Percentiles rank a stretch among this genome's conserved stretches.
Conservation (phyloP, 2,888 invertebrate species). For the Oxyteleia sp. region DNA sequence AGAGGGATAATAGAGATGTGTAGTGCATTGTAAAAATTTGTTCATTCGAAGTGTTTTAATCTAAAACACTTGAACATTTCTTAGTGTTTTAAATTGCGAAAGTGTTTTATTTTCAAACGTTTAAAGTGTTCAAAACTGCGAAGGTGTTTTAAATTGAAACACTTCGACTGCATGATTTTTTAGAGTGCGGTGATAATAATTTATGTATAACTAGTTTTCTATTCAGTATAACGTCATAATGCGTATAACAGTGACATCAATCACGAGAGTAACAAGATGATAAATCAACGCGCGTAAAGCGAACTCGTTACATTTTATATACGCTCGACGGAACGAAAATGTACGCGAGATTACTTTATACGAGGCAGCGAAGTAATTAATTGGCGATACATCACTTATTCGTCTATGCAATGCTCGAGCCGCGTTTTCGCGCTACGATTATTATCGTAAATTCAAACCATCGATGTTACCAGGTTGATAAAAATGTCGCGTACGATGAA, state of each 20-base stretch:
- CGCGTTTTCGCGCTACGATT: neutral
- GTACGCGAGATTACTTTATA: constrained; percentile 57
- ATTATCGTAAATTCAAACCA: constrained; percentile 9
- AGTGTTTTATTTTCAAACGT: too few relatives aligned
- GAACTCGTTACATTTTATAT: constrained; percentile 56
- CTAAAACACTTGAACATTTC: too few relatives aligned
- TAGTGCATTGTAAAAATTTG: too few relatives aligned
- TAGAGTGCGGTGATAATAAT: constrained; percentile 19
- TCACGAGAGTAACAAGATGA: constrained; percentile 60
- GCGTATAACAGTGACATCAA: constrained; percentile 68
- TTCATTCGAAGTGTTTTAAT: too few relatives aligned
- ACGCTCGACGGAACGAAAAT: constrained; percentile 54
- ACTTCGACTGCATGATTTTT: too few relatives aligned
- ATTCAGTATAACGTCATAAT: constrained; percentile 48
- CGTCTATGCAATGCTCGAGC: constrained; percentile 14
- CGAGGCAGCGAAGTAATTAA: constrained; percentile 58
- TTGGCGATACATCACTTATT: constrained; percentile 54
- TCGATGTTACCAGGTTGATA: constrained; percentile 2
- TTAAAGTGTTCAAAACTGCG: too few relatives aligned
- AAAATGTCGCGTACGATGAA: neutral
- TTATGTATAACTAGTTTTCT: constrained; percentile 43
- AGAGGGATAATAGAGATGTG: too few relatives aligned
- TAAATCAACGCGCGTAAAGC: constrained; percentile 58
- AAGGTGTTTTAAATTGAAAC: too few relatives aligned
- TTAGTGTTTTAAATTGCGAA: too few relatives aligned